Evolutionary conservation across 2,113 vertebrate genomes (phyloP).

Genomic region (Scytalopus superciliaris): DNA sequence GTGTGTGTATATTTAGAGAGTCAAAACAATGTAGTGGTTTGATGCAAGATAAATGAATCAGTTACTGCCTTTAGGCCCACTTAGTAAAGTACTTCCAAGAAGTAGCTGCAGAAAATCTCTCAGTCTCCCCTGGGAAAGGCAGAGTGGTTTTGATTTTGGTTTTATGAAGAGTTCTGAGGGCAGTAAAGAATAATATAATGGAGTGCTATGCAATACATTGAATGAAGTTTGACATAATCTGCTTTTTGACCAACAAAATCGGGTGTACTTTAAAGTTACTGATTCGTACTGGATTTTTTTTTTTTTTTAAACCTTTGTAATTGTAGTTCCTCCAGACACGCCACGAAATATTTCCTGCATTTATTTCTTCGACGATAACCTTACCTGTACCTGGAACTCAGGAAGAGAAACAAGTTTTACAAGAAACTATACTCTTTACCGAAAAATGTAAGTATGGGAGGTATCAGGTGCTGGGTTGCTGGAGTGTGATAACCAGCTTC

Average conservation of each 20-base stretch:
- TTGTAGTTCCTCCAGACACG: conserved; percentile 59
- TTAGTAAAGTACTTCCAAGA: neutral
- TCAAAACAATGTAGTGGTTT: neutral
- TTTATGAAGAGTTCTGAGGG: neutral
- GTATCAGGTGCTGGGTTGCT: neutral
- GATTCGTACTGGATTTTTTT: neutral
- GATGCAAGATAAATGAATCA: neutral
- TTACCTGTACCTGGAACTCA: conserved; percentile 75
- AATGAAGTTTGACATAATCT: neutral
- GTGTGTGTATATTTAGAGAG: neutral
- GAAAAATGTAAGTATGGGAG: conserved; percentile 63
- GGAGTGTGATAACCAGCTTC: neutral
- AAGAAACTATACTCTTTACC: conserved; percentile 45
- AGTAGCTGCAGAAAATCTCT: neutral
- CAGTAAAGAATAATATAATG: neutral
- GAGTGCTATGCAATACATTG: neutral
- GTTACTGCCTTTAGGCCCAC: neutral
- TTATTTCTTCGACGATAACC: conserved; percentile 1
- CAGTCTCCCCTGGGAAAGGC: neutral
- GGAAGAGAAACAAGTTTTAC: conserved; percentile 12
- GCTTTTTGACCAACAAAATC: neutral
- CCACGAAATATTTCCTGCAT: conserved; percentile 76
- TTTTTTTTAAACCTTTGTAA: neutral
- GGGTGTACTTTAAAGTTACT: neutral
- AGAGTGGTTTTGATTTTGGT: neutral